A percentile compares a stretch with the other conserved stretches of the same genome.
These are phyloP conservation scores for Drosophila varians DNA, from an alignment of 1,140 invertebrate genomes.

Conservation along the genomic window DNA sequence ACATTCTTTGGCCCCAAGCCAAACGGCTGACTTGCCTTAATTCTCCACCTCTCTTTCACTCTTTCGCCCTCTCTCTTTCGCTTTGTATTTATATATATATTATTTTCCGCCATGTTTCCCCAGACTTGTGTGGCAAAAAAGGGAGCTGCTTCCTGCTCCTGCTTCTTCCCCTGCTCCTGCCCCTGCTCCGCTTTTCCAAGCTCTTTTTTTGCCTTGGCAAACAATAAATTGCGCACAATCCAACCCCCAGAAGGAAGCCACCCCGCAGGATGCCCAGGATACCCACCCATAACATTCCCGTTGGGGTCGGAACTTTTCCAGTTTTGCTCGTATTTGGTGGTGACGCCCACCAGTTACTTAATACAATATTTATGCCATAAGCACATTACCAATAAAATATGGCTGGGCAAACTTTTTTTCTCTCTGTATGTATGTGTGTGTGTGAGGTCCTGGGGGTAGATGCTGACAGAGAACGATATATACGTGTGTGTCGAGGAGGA, in stretches of 20 bases:
- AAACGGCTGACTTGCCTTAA: conserved; percentile 1
- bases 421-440: conserved; percentile 9
- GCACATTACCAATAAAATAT: conserved; percentile 83
- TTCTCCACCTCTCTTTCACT: neutral
- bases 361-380: conserved; percentile 83
- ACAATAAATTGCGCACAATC: conserved; percentile 80
- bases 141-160: conserved; percentile 8
- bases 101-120: conserved; percentile 65
- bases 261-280: conserved; percentile 10
- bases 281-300: conserved; percentile 3
- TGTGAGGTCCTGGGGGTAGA: conserved; percentile 24
- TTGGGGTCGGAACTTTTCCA: conserved; percentile 24
- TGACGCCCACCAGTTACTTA: conserved; percentile 82
- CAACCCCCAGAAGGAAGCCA: conserved; percentile 62
- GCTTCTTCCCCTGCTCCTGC: too few relatives aligned
- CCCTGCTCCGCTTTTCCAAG: too few relatives aligned
- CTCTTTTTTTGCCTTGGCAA: conserved; percentile 23
- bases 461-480: conserved; percentile 15
- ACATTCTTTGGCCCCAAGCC: conserved; percentile 65
- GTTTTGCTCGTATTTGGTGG: conserved; percentile 42
- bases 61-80: neutral
- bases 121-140: conserved; percentile 11
- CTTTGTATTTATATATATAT: neutral
- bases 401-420: conserved; percentile 73
- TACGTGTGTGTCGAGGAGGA: neutral